Evolutionary conservation across 2,888 invertebrate species (phyloP), one percentile per base, ranked within the genome.

Genomic region (Rhagonycha lutea): DNA sequence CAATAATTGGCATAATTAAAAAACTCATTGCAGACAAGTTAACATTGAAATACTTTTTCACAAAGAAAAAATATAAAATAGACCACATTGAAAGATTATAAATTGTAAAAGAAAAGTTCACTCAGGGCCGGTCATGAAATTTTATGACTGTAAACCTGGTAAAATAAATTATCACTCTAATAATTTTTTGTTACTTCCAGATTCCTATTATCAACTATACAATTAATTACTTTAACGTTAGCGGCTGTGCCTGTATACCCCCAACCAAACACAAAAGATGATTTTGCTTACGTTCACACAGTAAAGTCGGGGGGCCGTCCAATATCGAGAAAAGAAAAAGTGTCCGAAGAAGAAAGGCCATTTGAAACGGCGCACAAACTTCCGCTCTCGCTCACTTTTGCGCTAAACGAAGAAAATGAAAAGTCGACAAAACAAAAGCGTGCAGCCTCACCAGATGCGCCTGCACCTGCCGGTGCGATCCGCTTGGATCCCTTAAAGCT

Each of bases 301-400:
- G 85, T 87, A 18, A 83, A 81, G 14, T 81, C 84, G 7, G 86
- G 85, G 24, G 85, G 87, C 0, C 83, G 84, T 47, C 86, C 87
- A 12, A 85, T 87, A 23, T 76, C 83, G 4, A 82, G 87, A 63
- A 87, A 88, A 80, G 86, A 86, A 70, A 85, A 86, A 74, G 76
- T 79, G 0, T 78, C 79, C 14, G 79, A 78, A n/a, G 80, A 85
- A 68, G 84, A 84, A 68, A 83, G 84, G 68, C 86, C 86, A 10
- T 94, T 94, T 82, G 94, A 94, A 87, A 93, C 94, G 2, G 89
- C 94, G 2, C 94, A 94, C 85, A 94, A 94, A 87, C 90, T 93
- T 80, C 92, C 92, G 0, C 90, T 86, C 14, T 85, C 84, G n/a
- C 74, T 89, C n/a, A 85, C 86, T 3, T 87, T 85, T 72, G 83